A percentile compares a stretch with the other conserved stretches of the same genome.
Conservation (phyloP, 2,797 vertebrate species). For the Girardinus metallicus region DNA sequence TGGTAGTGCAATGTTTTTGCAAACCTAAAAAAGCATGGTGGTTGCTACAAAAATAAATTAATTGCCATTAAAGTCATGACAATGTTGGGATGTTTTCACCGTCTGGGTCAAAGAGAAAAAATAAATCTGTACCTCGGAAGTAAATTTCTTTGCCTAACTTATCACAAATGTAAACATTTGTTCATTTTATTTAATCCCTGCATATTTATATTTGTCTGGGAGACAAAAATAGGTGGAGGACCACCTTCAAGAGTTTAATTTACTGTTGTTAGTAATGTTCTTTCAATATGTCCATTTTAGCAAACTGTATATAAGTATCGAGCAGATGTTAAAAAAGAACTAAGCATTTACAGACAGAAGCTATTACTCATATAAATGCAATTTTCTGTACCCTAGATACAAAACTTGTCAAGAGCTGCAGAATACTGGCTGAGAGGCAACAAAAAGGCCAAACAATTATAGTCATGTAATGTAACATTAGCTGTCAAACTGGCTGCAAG, state of each 20-base stretch:
- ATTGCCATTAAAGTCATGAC: too few relatives aligned
- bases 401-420: slow-evolving; percentile 14
- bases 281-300: slow-evolving; percentile 6
- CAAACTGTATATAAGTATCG: slow-evolving; percentile 15
- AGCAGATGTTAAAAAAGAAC: slow-evolving; percentile 38
- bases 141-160: too few relatives aligned
- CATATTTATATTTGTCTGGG: neutral
- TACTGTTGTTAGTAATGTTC: slow-evolving; percentile 13
- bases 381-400: slow-evolving; percentile 1
- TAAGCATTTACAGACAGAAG: slow-evolving; percentile 28
- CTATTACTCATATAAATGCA: slow-evolving; percentile 8
- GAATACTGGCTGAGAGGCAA: slow-evolving; percentile 28
- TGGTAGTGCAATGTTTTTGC: neutral
- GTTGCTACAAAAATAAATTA: too few relatives aligned
- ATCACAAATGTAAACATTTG: neutral
- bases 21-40: neutral
- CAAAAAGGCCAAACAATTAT: slow-evolving; percentile 50
- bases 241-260: neutral
- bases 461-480: slow-evolving; percentile 32
- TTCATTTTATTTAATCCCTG: neutral
- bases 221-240: neutral
- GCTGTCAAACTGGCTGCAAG: slow-evolving; percentile 20
- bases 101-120: neutral
- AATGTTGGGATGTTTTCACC: neutral
- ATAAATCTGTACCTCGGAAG: neutral